Evolutionary conservation across 2,113 vertebrate genomes (phyloP).

Genomic region (Phalacrocorax brasilianus): DNA sequence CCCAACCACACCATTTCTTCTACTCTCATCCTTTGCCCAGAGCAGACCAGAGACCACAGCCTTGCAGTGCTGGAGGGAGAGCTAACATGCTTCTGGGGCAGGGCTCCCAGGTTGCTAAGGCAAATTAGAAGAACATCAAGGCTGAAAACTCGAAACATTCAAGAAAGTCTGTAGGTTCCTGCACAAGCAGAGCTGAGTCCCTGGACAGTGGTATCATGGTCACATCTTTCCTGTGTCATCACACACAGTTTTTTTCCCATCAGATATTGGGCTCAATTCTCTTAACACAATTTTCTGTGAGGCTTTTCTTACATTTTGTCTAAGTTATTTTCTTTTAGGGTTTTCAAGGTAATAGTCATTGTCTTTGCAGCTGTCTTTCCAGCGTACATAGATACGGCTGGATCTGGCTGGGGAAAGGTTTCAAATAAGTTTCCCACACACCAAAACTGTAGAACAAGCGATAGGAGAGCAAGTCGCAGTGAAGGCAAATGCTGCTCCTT

Average conservation of each 20-base stretch:
- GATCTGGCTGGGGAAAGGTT: not conserved
- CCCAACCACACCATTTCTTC: not conserved
- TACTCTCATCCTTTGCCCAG: not conserved
- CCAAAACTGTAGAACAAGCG: not conserved
- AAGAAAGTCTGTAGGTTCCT: not conserved
- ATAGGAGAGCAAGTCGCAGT: not conserved
- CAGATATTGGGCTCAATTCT: not conserved
- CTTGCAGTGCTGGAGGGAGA: not conserved
- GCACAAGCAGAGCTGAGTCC: not conserved
- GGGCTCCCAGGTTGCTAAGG: not conserved
- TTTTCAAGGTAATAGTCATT: not conserved
- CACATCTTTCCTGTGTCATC: rapidly evolving
- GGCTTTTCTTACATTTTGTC: not conserved
- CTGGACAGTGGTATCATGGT: not conserved
- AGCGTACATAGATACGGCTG: not conserved
- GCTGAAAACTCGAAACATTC: not conserved
- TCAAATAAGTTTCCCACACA: not conserved
- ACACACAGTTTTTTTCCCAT: not conserved
- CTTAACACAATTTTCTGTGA: not conserved
- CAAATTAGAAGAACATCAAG: not conserved
- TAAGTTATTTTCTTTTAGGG: not conserved
- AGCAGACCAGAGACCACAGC: not conserved
- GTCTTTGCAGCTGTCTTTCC: not conserved
- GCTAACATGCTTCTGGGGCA: not conserved
- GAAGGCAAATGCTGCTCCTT: not conserved